Conservation (phyloP, 2,888 invertebrate species). For the Cerastis leucographa region DNA sequence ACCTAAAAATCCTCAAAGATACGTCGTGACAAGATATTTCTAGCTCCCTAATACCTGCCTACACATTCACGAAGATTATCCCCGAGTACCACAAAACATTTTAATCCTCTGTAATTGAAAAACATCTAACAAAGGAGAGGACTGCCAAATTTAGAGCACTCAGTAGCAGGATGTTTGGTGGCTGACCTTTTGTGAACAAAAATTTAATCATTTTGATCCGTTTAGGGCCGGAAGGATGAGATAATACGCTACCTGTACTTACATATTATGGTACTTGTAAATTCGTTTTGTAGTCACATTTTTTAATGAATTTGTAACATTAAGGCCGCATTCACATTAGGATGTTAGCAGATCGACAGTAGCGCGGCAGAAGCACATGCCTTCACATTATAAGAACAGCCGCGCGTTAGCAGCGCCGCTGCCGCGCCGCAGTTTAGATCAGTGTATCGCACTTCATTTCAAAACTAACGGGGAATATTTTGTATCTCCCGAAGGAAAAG, state of each 20-base stretch:
- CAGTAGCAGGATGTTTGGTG: conserved; percentile 65
- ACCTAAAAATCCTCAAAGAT: background rate
- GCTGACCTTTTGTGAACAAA: conserved; percentile 71
- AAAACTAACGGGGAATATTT: no score
- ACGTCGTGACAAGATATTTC: background rate
- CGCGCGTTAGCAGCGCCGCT: no score
- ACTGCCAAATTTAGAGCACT: conserved; percentile 49
- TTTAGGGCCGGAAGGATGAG: conserved; percentile 70
- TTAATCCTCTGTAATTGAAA: conserved; percentile 63
- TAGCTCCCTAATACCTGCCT: background rate
- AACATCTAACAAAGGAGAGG: conserved; percentile 62
- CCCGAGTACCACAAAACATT: conserved; percentile 48
- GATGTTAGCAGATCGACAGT: no score
- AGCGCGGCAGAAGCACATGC: no score
- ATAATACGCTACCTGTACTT: conserved; percentile 61
- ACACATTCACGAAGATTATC: conserved; percentile 45
- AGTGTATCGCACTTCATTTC: no score
- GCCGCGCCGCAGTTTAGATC: no score
- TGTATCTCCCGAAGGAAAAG: no score
- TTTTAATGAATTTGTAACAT: conserved; percentile 19
- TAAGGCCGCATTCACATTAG: no score
- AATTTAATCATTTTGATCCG: conserved; percentile 74
- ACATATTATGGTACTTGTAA: conserved; percentile 25
- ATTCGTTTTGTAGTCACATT: conserved; percentile 30
- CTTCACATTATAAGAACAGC: no score